Evolutionary conservation across 2,888 invertebrate species (phyloP).

Genomic region (Adelphocoris suturalis): DNA sequence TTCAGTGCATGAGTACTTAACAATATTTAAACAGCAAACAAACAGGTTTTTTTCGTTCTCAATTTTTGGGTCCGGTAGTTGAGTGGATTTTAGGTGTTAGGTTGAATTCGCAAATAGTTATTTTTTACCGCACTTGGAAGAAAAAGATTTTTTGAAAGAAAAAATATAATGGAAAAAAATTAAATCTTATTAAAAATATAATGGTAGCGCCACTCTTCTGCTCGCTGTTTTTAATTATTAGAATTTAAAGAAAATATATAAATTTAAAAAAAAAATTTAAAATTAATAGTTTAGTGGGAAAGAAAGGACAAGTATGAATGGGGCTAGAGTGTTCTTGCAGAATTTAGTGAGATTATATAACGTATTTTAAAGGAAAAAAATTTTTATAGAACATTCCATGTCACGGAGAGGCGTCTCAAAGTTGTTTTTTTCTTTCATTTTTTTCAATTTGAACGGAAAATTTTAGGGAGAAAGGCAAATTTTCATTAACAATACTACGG

Average conservation of each 20-base stretch:
- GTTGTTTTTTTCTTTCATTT: neutral
- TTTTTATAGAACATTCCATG: slow-evolving; percentile 37
- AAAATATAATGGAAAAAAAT: neutral
- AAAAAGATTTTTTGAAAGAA: slow-evolving; percentile 69
- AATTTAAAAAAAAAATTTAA: neutral
- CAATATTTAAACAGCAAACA: neutral
- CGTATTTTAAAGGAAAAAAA: slow-evolving; percentile 22
- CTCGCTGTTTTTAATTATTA: slow-evolving; percentile 66
- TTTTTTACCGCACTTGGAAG: slow-evolving; percentile 73
- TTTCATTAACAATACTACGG: neutral
- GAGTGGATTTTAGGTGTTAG: slow-evolving; percentile 71
- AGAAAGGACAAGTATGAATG: slow-evolving; percentile 52
- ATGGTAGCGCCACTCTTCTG: slow-evolving; percentile 69
- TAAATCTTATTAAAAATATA: neutral
- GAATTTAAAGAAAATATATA: slow-evolving; percentile 55
- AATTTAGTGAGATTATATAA: slow-evolving; percentile 57
- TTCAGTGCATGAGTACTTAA: slow-evolving; percentile 66
- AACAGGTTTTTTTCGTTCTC: neutral
- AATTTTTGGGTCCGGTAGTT: slow-evolving; percentile 36
- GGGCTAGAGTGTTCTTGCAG: slow-evolving; percentile 37
- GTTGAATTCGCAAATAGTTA: slow-evolving; percentile 72
- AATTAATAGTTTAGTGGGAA: slow-evolving; percentile 45
- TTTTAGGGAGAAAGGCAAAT: neutral
- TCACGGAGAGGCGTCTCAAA: slow-evolving; percentile 23
- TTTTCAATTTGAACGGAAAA: neutral